Percentiles rank a stretch among this genome's conserved stretches.
Conservation (phyloP, 2,797 vertebrate genomes). For the Gila robusta region DNA sequence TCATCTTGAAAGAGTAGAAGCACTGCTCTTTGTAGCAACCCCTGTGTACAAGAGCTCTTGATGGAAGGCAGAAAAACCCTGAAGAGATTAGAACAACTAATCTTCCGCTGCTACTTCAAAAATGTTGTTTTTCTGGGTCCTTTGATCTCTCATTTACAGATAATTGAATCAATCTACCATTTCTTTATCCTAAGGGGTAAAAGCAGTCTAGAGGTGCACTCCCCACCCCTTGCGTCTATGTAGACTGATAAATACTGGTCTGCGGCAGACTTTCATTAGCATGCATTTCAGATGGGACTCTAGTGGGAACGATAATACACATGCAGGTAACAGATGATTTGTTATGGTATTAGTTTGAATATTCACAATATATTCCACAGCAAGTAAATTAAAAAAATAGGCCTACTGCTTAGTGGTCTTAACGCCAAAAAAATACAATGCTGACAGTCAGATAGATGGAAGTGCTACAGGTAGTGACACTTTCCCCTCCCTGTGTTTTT, state of each 20-base stretch:
- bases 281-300: slow-evolving; percentile 38
- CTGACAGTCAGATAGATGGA: not conserved
- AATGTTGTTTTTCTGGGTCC: slow-evolving; percentile 44
- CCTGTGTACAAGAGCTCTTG: slow-evolving; percentile 47
- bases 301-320: slow-evolving; percentile 32
- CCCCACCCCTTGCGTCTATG: slow-evolving; percentile 28
- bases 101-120: slow-evolving; percentile 55
- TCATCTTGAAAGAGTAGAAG: slow-evolving; percentile 35
- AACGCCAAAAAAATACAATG: not conserved
- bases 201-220: slow-evolving; percentile 39
- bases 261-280: slow-evolving; percentile 49
- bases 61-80: slow-evolving; percentile 40
- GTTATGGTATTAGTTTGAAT: not conserved
- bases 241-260: slow-evolving; percentile 44
- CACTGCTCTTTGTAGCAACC: slow-evolving; percentile 35
- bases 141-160: slow-evolving; percentile 65
- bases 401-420: not conserved
- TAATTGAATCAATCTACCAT: slow-evolving; percentile 62
- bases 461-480: slow-evolving; percentile 2
- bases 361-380: not conserved
- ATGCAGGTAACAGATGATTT: slow-evolving; percentile 6
- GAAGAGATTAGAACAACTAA: slow-evolving; percentile 59
- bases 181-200: slow-evolving; percentile 60
- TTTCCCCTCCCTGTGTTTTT: not conserved
- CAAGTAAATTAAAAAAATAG: not conserved